These are phyloP conservation scores for Parambassis ranga DNA, from an alignment of 2,797 vertebrate genomes.

Conservation along the genomic window DNA sequence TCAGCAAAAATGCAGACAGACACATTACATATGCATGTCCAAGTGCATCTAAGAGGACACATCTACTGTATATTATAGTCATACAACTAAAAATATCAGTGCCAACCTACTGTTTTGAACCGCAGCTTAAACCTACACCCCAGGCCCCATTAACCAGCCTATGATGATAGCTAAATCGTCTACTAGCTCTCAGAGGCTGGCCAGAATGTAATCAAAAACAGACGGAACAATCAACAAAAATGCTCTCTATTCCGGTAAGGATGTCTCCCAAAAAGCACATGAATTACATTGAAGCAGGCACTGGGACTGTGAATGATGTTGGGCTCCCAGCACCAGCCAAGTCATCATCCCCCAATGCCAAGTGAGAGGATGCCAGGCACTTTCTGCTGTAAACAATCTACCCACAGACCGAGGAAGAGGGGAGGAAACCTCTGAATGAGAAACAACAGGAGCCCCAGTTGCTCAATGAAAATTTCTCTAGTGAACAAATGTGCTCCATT, in stretches of 20 bases:
- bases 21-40: no score
- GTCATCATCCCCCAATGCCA: constrained; percentile 72
- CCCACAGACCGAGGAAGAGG: constrained; percentile 67
- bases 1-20: no score
- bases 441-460: constrained; percentile 73
- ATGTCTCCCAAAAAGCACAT: constrained; percentile 77
- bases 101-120: constrained; percentile 63
- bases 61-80: no score
- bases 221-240: constrained; percentile 79
- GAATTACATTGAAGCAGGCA: constrained; percentile 74
- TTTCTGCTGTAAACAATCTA: constrained; percentile 75
- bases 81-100: constrained; percentile 40
- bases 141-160: constrained; percentile 62
- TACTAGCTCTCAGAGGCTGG: constrained; percentile 46
- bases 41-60: no score
- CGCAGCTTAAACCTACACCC: constrained; percentile 46
- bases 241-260: constrained; percentile 71
- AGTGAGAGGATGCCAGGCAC: constrained; percentile 75
- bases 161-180: constrained; percentile 66
- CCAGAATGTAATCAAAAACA: constrained; percentile 78
- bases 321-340: constrained; percentile 73
- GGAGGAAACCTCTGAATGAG: constrained; percentile 72
- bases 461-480: constrained; percentile 71
- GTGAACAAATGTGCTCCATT: constrained; percentile 75
- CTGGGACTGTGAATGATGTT: constrained; percentile 74